Percentiles rank a stretch among this genome's conserved stretches.
Conservation (phyloP, 2,888 invertebrate genomes). For the Molanna angustata region DNA sequence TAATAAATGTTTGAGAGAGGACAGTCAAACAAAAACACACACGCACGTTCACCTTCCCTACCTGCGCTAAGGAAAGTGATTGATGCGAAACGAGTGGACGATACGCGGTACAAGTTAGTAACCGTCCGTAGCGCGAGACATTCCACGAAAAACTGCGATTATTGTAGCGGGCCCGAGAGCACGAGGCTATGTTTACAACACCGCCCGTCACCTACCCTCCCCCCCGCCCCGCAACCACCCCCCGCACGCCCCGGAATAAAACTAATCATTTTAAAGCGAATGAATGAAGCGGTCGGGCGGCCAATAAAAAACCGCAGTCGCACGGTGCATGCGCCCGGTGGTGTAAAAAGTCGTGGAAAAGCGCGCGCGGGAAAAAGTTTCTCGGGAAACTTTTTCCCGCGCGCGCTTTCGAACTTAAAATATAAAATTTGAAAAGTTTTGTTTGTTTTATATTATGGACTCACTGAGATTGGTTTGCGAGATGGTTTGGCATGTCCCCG, state of each 20-base stretch:
- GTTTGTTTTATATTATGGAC: neutral
- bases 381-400: constrained; percentile 17
- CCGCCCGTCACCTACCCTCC: constrained; percentile 19
- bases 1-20: too few relatives aligned
- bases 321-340: constrained; percentile 22
- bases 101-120: constrained; percentile 28
- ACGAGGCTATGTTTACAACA: constrained; percentile 43
- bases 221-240: constrained; percentile 21
- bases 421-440: constrained; percentile 7
- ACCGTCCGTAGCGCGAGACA: constrained; percentile 39
- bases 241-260: constrained; percentile 20
- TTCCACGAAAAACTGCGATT: constrained; percentile 40
- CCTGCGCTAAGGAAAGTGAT: neutral
- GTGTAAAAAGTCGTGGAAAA: constrained; percentile 14
- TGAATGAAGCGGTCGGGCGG: constrained; percentile 23
- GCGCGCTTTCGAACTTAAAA: constrained; percentile 8
- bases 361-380: constrained; percentile 7
- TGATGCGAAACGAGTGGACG: constrained; percentile 18
- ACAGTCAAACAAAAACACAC: too few relatives aligned
- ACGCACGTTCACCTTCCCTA: too few relatives aligned
- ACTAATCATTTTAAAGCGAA: constrained; percentile 57
- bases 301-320: constrained; percentile 25
- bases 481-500: neutral
- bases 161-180: constrained; percentile 59
- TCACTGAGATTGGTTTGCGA: neutral